Percentiles rank a stretch among this genome's conserved stretches.
Conservation (phyloP, 2,797 vertebrate genomes). For the Rhinichthys osculus region DNA sequence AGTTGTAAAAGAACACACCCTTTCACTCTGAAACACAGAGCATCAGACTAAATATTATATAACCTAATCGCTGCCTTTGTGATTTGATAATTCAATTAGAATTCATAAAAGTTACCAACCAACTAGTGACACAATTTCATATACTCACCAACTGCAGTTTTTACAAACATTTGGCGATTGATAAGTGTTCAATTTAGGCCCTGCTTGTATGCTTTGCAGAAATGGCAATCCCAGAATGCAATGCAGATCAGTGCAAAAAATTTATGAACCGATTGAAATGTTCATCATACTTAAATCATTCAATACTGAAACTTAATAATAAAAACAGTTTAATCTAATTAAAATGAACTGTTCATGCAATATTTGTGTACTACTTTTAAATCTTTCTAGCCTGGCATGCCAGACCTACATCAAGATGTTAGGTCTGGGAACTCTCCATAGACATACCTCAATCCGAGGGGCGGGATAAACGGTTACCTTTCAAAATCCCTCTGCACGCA, state of each 20-base stretch:
- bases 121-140: neutral
- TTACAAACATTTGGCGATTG: neutral
- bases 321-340: too few species aligned
- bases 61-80: neutral
- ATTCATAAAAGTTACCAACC: neutral
- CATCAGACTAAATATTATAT: neutral
- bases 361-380: too few species aligned
- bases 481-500: too few species aligned
- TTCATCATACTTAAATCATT: too few species aligned
- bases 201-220: neutral
- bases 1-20: neutral
- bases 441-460: too few species aligned
- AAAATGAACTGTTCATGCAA: too few species aligned
- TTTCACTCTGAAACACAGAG: neutral
- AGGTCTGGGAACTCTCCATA: too few species aligned
- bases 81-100: neutral
- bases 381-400: too few species aligned
- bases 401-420: too few species aligned
- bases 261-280: neutral
- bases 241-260: neutral
- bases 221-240: neutral
- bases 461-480: too few species aligned
- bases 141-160: neutral
- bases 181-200: neutral
- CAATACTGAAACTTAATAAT: too few species aligned